Evolutionary conservation across 1,140 invertebrate genomes (phyloP), one percentile per base, ranked within the genome.

Genomic region (Campodea augens): DNA sequence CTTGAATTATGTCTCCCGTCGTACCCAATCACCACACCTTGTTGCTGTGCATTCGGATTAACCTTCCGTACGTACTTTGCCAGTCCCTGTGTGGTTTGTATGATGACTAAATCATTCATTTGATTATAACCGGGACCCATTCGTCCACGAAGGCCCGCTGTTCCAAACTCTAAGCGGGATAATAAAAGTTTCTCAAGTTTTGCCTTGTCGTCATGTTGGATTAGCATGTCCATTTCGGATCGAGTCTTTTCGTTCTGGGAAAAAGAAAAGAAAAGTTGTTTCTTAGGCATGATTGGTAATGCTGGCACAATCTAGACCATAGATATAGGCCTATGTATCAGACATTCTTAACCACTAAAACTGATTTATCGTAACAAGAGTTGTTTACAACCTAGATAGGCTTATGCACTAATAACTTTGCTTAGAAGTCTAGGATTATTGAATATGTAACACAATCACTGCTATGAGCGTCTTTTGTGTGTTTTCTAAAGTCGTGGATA

Each of bases 31-130:
- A 96, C 78, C 36, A 98, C 66, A 10, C 91, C 85, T 46, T 70
- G 73, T 3, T 65, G 54, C 47, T 52, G 52, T 50, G 38, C 55
- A 39, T 74, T 58, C 3, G 63, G 57, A 49, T 72, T 62, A 41
- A 60, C 58, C 41, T 72, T 61, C 45, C 74, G 58, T 22, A 96
- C 55, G 62, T 93, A 89, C 43, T 78, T 73, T 25, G 76, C 74
- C 38, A 99, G 62, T 4, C 93, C 95, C 73, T 97, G 92, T 3
- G 80, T 79, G 18, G 93, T 89, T 68, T 99, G 96, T 39, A 98
- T 74, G 23, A 99, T 81, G 0, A 97, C 92, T 22, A 99, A 68
- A 65, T 99, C 92, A 67, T 99, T 99, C 82, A 99, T 92, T 44
- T 79, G 78, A 52, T 72, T 74, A 57, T 83, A 96, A 0, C 95